phyloP scores from a whole-genome alignment of 2,888 invertebrate species.

The Agrotis ipsilon region DNA sequence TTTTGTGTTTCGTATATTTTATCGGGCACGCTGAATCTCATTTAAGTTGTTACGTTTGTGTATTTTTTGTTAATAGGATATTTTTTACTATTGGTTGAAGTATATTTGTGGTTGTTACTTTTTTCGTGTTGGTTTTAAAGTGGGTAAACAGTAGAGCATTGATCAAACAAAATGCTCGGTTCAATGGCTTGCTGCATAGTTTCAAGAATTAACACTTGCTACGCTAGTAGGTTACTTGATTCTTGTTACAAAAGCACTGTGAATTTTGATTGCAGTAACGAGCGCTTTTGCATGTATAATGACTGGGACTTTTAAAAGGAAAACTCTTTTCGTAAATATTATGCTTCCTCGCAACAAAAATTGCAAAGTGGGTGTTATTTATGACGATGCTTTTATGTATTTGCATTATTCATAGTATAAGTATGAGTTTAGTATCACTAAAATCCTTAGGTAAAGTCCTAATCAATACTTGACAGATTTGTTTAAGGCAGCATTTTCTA shows the following conservation, averaged over 20 bases:
- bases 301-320: conserved; percentile 25
- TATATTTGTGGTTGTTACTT: conserved; percentile 24
- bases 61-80: conserved; percentile 37
- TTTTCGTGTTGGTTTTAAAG: conserved; percentile 24
- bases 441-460: background rate
- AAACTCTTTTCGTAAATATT: conserved; percentile 32
- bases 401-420: conserved; percentile 15
- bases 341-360: conserved; percentile 21
- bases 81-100: conserved; percentile 18
- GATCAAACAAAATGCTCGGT: conserved; percentile 62
- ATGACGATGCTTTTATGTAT: conserved; percentile 13
- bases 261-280: conserved; percentile 48
- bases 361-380: conserved; percentile 32
- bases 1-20: conserved; percentile 59
- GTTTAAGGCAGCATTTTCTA: no score
- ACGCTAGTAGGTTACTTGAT: conserved; percentile 43
- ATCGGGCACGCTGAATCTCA: conserved; percentile 57
- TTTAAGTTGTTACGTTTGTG: conserved; percentile 41
- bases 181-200: conserved; percentile 72
- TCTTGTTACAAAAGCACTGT: conserved; percentile 46
- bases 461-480: background rate
- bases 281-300: conserved; percentile 48
- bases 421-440: conserved; percentile 2
- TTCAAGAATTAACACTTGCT: conserved; percentile 72
- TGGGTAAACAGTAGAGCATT: conserved; percentile 51